phyloP scores from a whole-genome alignment of 2,888 invertebrate species.

The Synergus laeviventris region DNA sequence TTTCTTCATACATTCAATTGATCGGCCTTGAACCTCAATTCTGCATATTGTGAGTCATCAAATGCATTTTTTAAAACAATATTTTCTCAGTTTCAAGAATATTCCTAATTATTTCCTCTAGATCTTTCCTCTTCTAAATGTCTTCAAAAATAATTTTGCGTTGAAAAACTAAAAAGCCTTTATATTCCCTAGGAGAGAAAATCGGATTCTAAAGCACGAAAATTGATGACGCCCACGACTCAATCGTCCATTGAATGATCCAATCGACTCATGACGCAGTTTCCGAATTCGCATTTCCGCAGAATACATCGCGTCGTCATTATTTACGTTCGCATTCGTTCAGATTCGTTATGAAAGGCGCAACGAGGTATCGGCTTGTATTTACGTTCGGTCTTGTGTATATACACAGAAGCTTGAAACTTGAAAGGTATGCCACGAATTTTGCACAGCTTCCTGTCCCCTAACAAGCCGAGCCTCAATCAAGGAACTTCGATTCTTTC shows the following conservation, averaged over 20 bases:
- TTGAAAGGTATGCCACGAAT: conserved; percentile 52
- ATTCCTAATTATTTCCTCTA: no score
- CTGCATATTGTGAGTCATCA: no score
- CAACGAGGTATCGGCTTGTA: conserved; percentile 21
- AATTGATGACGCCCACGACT: conserved; percentile 9
- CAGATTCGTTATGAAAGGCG: conserved; percentile 11
- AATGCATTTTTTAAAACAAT: no score
- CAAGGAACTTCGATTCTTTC: conserved; percentile 47
- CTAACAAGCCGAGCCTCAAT: conserved; percentile 5
- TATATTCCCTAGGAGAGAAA: background rate
- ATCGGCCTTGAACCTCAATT: no score
- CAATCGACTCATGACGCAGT: background rate
- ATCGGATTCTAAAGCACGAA: background rate
- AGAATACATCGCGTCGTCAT: conserved; percentile 16
- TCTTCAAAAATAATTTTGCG: no score
- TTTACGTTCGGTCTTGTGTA: conserved; percentile 20
- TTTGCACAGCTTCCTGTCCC: conserved; percentile 53
- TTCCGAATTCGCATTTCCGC: conserved; percentile 6
- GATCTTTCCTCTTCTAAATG: no score
- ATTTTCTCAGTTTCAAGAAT: no score
- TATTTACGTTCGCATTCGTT: background rate
- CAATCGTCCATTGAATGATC: conserved; percentile 5
- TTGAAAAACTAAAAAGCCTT: background rate
- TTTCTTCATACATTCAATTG: no score
- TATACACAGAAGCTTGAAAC: conserved; percentile 43